Percentiles rank a stretch among this genome's conserved stretches.
These are phyloP conservation scores for Myiopsitta monachus DNA, from an alignment of 2,113 vertebrate species.

Conservation along the genomic window DNA sequence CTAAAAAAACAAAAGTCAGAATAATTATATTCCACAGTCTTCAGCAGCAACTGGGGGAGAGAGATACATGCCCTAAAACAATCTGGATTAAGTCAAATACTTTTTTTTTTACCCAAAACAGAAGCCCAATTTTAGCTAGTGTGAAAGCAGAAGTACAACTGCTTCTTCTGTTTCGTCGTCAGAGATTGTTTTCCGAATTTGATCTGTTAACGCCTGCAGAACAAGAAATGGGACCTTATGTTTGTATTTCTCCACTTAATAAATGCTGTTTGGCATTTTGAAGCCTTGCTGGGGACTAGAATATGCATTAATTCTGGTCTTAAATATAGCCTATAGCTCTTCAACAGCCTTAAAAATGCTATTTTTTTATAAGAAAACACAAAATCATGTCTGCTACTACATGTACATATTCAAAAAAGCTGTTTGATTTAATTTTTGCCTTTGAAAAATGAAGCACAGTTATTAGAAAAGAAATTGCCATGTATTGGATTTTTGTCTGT, in stretches of 20 bases:
- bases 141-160: no score
- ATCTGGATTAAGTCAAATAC: no score
- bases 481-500: not conserved
- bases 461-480: not conserved
- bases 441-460: not conserved
- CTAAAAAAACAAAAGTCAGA: not conserved
- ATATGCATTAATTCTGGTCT: constrained; percentile 5
- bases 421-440: not conserved
- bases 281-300: not conserved
- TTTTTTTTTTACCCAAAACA: no score
- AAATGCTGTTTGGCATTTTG: constrained; percentile 33
- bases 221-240: not conserved
- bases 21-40: no score
- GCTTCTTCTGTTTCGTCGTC: no score
- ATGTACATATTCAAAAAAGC: not conserved
- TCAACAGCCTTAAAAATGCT: not conserved
- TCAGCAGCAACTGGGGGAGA: no score
- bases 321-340: not conserved
- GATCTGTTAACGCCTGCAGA: not conserved
- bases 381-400: not conserved
- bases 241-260: constrained; percentile 19
- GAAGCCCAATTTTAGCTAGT: no score
- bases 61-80: no score
- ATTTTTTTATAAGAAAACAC: not conserved
- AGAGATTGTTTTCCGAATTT: not conserved